Conservation (phyloP, 1,140 invertebrate genomes). For the Trichogramma pretiosum region DNA sequence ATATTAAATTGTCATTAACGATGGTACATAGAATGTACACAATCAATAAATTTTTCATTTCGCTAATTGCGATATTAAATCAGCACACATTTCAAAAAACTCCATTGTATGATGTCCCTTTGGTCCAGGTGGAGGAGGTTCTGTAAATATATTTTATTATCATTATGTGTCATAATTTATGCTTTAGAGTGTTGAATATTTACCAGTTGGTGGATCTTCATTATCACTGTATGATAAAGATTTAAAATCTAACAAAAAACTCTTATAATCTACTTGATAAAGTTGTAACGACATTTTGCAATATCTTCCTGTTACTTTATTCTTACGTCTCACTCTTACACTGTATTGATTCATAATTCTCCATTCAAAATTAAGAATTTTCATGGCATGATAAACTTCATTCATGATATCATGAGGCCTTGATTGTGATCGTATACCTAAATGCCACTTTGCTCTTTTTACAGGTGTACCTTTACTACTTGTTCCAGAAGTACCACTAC, state of each 20-base stretch:
- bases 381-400: slow-evolving; percentile 99
- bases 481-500: slow-evolving; percentile 26
- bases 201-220: slow-evolving; percentile 52
- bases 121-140: slow-evolving; percentile 44
- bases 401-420: slow-evolving; percentile 99
- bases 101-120: slow-evolving; percentile 92
- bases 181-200: slow-evolving; percentile 19
- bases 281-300: slow-evolving; percentile 97
- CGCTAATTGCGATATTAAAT: slow-evolving; percentile 93
- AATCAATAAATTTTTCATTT: slow-evolving; percentile 51
- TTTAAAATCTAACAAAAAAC: slow-evolving; percentile 96
- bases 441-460: slow-evolving; percentile 97
- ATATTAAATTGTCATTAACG: slow-evolving; percentile 17
- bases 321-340: slow-evolving; percentile 81
- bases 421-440: slow-evolving; percentile 96
- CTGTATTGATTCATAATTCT: slow-evolving; percentile 96
- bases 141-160: slow-evolving; percentile 23
- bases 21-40: slow-evolving; percentile 2
- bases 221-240: slow-evolving; percentile 75
- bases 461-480: slow-evolving; percentile 57
- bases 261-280: slow-evolving; percentile 98
- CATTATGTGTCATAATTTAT: not conserved
- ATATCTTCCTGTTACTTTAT: slow-evolving; percentile 69
- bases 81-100: slow-evolving; percentile 99
- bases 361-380: slow-evolving; percentile 94